A percentile compares a stretch with the other conserved stretches of the same genome.
These are phyloP conservation scores for Bolborhynchus lineola DNA, from an alignment of 2,113 vertebrate species.

Conservation along the genomic window DNA sequence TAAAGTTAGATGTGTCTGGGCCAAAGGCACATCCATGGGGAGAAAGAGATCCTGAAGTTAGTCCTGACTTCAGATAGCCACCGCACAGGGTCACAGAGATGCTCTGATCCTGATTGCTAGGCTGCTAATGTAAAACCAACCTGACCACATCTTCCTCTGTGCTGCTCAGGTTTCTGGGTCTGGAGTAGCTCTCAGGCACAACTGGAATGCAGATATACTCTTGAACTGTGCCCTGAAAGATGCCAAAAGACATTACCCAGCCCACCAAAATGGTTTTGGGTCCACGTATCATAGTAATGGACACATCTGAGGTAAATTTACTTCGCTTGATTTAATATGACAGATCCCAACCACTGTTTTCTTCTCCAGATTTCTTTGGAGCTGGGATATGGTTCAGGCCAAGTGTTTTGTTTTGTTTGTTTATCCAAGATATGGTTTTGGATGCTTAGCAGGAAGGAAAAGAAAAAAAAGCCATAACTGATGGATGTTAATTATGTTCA, in stretches of 20 bases:
- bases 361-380: background rate
- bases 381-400: background rate
- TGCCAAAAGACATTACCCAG: background rate
- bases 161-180: background rate
- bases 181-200: background rate
- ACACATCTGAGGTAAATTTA: background rate
- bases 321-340: background rate
- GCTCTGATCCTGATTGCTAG: background rate
- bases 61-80: background rate
- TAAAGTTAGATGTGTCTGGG: background rate
- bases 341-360: background rate
- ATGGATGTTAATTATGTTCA: background rate
- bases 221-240: background rate
- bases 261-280: background rate
- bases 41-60: background rate
- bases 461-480: background rate
- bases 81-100: background rate
- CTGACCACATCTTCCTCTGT: background rate
- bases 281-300: fast-evolving
- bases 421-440: background rate
- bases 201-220: background rate
- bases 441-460: background rate
- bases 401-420: background rate
- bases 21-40: background rate
- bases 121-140: background rate